Evolutionary conservation across 2,113 vertebrate species (phyloP).

Genomic region (Bos javanicus): DNA sequence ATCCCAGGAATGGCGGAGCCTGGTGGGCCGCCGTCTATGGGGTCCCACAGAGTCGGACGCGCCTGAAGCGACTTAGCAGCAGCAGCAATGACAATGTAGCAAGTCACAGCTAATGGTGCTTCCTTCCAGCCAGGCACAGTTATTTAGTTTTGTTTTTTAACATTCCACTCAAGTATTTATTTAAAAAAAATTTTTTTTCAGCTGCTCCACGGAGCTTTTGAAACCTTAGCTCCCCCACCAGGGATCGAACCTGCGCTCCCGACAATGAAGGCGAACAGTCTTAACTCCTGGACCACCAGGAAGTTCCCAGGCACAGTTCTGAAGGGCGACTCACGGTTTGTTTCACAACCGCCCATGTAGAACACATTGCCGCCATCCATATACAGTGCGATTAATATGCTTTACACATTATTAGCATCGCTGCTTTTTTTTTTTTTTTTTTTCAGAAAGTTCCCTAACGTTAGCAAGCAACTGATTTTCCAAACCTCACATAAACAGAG

Average conservation of each 20-base stretch:
- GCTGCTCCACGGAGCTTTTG: not conserved
- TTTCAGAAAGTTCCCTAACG: not conserved
- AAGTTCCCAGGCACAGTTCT: not conserved
- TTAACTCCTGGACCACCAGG: not conserved
- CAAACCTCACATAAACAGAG: not conserved
- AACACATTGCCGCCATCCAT: fast-evolving
- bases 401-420: not conserved
- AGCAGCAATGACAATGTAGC: not conserved
- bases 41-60: too few species aligned
- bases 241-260: not conserved
- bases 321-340: not conserved
- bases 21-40: too few species aligned
- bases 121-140: not conserved
- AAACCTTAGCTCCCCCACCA: not conserved
- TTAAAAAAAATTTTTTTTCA: fast-evolving
- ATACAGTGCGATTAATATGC: not conserved
- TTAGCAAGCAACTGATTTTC: not conserved
- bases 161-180: not conserved
- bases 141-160: not conserved
- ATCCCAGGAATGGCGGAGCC: too few species aligned
- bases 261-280: not conserved
- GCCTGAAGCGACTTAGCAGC: too few species aligned
- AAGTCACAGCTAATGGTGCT: fast-evolving
- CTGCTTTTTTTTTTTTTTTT: not conserved
- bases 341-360: not conserved